These are phyloP conservation scores for Aphrophora alni DNA, from an alignment of 2,888 invertebrate species.

Conservation along the genomic window DNA sequence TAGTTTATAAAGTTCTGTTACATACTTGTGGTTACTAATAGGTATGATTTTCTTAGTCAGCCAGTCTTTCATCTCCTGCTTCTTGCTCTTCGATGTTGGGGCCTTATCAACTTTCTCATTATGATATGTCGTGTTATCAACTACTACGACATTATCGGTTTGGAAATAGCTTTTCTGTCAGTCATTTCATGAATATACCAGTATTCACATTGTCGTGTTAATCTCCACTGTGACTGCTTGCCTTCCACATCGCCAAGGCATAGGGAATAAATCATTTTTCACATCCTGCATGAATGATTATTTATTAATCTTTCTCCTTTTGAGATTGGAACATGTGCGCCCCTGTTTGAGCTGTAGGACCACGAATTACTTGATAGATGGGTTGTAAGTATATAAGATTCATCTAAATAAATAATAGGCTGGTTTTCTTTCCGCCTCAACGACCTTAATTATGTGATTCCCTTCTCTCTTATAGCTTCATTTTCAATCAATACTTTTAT, in stretches of 20 bases:
- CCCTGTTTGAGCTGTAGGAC: not conserved
- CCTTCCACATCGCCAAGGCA: slow-evolving; percentile 6
- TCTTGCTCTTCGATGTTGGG: slow-evolving; percentile 11
- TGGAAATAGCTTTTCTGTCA: not conserved
- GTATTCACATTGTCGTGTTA: slow-evolving; percentile 12
- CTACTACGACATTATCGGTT: not conserved
- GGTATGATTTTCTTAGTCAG: too few relatives aligned
- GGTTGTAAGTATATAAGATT: too few relatives aligned
- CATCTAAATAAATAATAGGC: too few relatives aligned
- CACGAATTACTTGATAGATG: not conserved
- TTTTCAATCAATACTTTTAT: too few relatives aligned
- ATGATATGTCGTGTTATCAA: slow-evolving; percentile 17
- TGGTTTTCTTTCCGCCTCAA: too few relatives aligned
- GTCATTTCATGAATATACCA: not conserved
- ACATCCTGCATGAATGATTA: too few relatives aligned
- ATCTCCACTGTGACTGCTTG: not conserved
- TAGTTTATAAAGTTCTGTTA: too few relatives aligned
- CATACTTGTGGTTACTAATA: too few relatives aligned
- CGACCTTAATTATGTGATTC: too few relatives aligned
- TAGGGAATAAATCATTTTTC: not conserved
- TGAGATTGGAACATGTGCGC: not conserved
- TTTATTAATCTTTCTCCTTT: not conserved
- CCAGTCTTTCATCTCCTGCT: too few relatives aligned
- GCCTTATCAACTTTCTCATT: not conserved
- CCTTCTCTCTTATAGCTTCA: too few relatives aligned